These are phyloP conservation scores for Thysanoteuthis rhombus DNA, from an alignment of 2,888 invertebrate species.

Conservation along the genomic window DNA sequence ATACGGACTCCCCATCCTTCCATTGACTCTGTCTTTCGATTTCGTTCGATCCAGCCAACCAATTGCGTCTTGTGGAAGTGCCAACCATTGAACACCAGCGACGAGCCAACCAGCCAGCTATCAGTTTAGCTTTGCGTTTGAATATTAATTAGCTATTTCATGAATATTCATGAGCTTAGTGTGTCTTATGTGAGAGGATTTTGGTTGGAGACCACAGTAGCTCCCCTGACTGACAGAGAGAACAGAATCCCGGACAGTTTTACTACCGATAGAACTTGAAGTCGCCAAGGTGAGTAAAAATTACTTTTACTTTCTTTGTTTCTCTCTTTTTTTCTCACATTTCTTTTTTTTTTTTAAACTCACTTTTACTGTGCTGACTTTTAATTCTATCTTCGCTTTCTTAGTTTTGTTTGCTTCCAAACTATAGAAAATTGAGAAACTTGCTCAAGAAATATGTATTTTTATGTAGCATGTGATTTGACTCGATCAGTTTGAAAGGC, in stretches of 20 bases:
- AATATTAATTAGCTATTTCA: background rate
- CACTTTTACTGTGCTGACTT: background rate
- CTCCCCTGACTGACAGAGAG: background rate
- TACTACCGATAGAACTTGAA: background rate
- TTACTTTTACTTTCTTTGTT: background rate
- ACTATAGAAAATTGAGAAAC: background rate
- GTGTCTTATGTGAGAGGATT: background rate
- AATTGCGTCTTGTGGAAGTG: background rate
- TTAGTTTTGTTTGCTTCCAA: background rate
- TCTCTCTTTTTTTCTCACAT: background rate
- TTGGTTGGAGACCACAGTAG: conserved; percentile 12
- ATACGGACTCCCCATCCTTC: background rate
- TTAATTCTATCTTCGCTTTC: background rate
- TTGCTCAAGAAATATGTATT: background rate
- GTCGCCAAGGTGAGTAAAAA: background rate
- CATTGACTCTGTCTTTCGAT: background rate
- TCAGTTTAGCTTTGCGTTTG: background rate
- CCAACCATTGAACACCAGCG: background rate
- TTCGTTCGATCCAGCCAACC: background rate
- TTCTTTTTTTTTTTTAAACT: background rate
- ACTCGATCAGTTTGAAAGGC: no score
- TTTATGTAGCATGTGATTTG: no score
- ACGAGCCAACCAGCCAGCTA: background rate
- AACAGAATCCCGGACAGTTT: background rate
- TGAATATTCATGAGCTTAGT: background rate